Conservation (phyloP, 2,113 vertebrate genomes). For the Ciconia stormi region DNA sequence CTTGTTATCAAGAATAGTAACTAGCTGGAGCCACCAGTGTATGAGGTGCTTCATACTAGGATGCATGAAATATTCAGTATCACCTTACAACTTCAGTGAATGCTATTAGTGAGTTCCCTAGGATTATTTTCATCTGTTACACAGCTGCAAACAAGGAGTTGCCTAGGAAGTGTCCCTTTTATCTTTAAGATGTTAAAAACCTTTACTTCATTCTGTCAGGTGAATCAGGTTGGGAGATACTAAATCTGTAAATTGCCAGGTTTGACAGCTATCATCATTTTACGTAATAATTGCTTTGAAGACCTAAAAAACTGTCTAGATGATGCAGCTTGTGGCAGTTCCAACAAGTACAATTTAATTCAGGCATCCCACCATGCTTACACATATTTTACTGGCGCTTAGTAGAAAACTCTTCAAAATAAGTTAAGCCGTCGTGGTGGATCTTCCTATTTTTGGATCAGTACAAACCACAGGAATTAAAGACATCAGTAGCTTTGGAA, state of each 20-base stretch:
- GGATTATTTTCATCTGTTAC: neutral
- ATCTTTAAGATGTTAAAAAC: conserved; percentile 14
- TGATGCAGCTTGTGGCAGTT: neutral
- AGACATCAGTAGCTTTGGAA: neutral
- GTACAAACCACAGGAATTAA: neutral
- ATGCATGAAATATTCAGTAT: neutral
- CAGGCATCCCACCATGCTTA: neutral
- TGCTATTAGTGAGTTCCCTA: neutral
- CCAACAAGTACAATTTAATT: neutral
- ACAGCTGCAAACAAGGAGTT: neutral
- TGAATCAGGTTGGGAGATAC: neutral
- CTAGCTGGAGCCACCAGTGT: neutral
- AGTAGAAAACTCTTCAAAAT: neutral
- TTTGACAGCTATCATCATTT: neutral
- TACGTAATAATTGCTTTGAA: neutral
- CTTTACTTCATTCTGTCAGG: neutral
- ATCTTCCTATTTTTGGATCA: neutral
- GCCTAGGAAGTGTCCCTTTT: neutral
- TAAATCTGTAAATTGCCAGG: neutral
- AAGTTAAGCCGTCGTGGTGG: neutral
- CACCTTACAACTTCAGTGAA: neutral
- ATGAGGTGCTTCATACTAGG: neutral
- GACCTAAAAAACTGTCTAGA: neutral
- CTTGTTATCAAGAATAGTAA: neutral
- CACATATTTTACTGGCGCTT: neutral